Base-by-base conservation (phyloP, 2,797 vertebrate genomes). In the Galago senegalensis region DNA sequence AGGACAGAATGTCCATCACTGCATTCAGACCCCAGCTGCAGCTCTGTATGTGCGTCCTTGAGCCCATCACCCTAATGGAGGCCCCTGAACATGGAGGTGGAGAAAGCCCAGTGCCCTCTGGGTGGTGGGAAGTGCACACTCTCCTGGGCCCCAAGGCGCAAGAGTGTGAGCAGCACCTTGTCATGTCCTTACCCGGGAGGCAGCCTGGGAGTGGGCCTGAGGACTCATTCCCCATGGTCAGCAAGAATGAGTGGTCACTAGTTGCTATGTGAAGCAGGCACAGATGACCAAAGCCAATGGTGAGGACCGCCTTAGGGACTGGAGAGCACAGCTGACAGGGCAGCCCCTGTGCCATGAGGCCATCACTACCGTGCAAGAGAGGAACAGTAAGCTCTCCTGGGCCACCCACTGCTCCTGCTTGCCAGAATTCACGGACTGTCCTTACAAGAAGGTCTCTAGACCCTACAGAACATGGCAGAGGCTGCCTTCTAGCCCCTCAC, bases 341-440 rank as follows among this genome's bases (percentile, higher is more conserved):
- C 29, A 43, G 56, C 49, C 27, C 18, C n/a, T n/a, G 80, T 56
- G 67, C 85, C 58, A 31, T 23, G 76, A 40, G 43, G 92, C 92
- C 72, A 34, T 92, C 58, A 69, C 70, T 63, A 61, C 85, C 2
- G 76, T 94, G 97, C 58, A 60, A 94, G 65, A 63, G 65, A 70
- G 21, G 0, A 1, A 73, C 83, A 88, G 79, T 93, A 93, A 96
- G 60, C 1, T 88, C 14, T 67, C 43, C 29, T 58, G 79, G 61
- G 34, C 49, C 11, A 69, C 73, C 70, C 0, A 0, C 84, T 43
- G 7, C 0, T 63, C 75, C 91, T 75, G 31, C 58, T 0, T 4
- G n/a, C 60, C 37, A 93, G 49, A 83, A 7, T 89, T 37, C 31
- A 0, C 1, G 63, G 34, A 17, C 3, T 79, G 25, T 82, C 56